phyloP scores from a whole-genome alignment of 2,797 vertebrate genomes.

The Hydrocynus forskahlii region DNA sequence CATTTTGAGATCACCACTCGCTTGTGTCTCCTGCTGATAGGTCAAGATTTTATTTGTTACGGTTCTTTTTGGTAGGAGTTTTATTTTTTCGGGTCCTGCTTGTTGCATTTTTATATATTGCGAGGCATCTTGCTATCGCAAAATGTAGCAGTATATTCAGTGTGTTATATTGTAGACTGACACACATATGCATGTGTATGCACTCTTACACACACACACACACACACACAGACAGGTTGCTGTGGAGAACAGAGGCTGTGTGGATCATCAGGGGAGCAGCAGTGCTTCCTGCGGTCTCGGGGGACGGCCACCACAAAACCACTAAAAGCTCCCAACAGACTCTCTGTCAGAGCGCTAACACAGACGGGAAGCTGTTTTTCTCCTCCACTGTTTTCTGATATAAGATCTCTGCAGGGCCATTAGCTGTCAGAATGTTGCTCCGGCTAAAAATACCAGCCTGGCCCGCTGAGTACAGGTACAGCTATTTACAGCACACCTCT shows the following conservation, averaged over 20 bases:
- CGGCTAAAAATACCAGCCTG: constrained; percentile 47
- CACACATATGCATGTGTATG: not conserved
- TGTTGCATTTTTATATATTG: not conserved
- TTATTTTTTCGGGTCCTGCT: too few relatives aligned
- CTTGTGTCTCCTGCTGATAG: too few relatives aligned
- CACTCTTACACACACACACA: not conserved
- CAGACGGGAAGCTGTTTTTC: constrained; percentile 44
- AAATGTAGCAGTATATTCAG: not conserved
- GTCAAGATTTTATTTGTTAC: too few relatives aligned
- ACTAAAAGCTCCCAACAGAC: constrained; percentile 56
- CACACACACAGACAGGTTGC: constrained; percentile 14
- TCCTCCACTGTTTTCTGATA: constrained; percentile 47
- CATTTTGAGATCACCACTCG: too few relatives aligned
- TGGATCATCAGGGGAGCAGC: constrained; percentile 42
- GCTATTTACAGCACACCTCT: constrained; percentile 34
- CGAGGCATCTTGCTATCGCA: not conserved
- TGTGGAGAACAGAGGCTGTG: constrained; percentile 35
- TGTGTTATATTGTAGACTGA: not conserved
- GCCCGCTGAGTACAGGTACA: constrained; percentile 20
- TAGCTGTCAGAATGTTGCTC: constrained; percentile 33
- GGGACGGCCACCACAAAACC: constrained; percentile 47
- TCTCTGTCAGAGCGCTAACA: constrained; percentile 3
- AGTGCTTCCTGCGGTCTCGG: constrained; percentile 38
- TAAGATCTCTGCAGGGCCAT: constrained; percentile 54
- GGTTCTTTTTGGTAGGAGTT: too few relatives aligned